These are phyloP conservation scores for Orchestes rusci DNA, from an alignment of 2,888 invertebrate genomes.

Conservation along the genomic window DNA sequence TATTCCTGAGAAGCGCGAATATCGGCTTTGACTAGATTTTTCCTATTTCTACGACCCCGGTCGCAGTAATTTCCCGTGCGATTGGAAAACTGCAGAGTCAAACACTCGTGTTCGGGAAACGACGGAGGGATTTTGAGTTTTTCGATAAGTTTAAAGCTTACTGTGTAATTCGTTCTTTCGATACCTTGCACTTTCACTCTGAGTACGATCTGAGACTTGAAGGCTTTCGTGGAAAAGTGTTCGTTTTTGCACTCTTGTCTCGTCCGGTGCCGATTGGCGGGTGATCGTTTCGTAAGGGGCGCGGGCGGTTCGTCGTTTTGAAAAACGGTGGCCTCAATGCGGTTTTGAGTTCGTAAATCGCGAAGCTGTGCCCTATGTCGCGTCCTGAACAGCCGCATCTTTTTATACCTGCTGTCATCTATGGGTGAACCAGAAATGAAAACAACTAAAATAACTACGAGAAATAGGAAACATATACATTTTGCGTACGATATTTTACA, in stretches of 20 bases:
- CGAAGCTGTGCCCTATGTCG: constrained; percentile 26
- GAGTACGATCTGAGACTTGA: constrained; percentile 58
- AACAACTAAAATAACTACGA: constrained; percentile 42
- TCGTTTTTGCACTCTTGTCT: constrained; percentile 37
- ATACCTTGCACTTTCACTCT: constrained; percentile 58
- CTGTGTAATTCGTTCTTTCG: constrained; percentile 49
- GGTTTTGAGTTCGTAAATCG: constrained; percentile 12
- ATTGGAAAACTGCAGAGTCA: constrained; percentile 48
- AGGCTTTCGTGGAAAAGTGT: constrained; percentile 59
- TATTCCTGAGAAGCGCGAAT: constrained; percentile 52
- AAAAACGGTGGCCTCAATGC: constrained; percentile 26
- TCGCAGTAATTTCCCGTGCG: constrained; percentile 33
- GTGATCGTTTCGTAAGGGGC: constrained; percentile 22
- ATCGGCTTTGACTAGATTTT: constrained; percentile 49
- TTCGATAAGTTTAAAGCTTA: constrained; percentile 58
- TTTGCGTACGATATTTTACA: constrained; percentile 44
- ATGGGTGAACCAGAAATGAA: constrained; percentile 45
- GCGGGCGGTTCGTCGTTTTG: constrained; percentile 17
- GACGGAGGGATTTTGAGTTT: constrained; percentile 52
- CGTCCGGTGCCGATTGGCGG: constrained; percentile 20
- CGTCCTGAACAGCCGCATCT: constrained; percentile 27
- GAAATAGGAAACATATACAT: constrained; percentile 45
- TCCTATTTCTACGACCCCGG: constrained; percentile 33
- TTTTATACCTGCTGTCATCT: constrained; percentile 33
- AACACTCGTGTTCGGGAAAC: constrained; percentile 45